Conservation (phyloP, 2,797 vertebrate species). For the Peromyscus eremicus region DNA sequence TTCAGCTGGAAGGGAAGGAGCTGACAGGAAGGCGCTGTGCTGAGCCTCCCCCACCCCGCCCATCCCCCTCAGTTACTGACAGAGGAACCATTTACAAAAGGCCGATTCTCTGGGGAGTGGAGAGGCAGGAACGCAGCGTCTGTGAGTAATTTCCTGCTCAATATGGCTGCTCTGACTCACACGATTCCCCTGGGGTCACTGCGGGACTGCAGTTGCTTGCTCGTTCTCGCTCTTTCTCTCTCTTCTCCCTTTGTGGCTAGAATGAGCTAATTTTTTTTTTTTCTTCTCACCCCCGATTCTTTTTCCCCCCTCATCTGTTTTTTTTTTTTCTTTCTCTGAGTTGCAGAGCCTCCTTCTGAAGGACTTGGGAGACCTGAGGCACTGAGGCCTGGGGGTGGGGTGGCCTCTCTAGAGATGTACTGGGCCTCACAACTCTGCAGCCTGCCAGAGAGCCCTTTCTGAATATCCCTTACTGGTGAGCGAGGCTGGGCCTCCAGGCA, state of each 20-base stretch:
- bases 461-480: not conserved
- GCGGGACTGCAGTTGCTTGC: conserved; percentile 90
- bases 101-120: conserved; percentile 91
- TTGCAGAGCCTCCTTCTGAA: conserved; percentile 56
- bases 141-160: conserved; percentile 99
- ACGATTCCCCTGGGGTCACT: conserved; percentile 93
- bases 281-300: conserved; percentile 37
- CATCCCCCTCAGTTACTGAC: conserved; percentile 89
- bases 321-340: conserved; percentile 34
- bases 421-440: not conserved
- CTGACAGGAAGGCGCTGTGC: conserved; percentile 91
- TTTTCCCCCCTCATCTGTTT: conserved; percentile 18
- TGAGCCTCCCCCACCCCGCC: conserved; percentile 79
- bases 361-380: not conserved
- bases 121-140: conserved; percentile 92
- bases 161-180: conserved; percentile 99
- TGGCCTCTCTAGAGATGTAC: not conserved
- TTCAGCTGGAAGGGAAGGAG: conserved; percentile 92
- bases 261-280: conserved; percentile 74
- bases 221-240: conserved; percentile 78
- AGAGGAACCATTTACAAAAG: conserved; percentile 94
- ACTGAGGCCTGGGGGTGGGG: not conserved
- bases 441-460: not conserved
- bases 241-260: conserved; percentile 87
- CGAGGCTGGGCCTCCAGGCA: not conserved